Percentiles rank a stretch among this genome's conserved stretches.
Evolutionary conservation across 2,797 vertebrate species (phyloP).

Genomic region (Enteromius paludinosus): DNA sequence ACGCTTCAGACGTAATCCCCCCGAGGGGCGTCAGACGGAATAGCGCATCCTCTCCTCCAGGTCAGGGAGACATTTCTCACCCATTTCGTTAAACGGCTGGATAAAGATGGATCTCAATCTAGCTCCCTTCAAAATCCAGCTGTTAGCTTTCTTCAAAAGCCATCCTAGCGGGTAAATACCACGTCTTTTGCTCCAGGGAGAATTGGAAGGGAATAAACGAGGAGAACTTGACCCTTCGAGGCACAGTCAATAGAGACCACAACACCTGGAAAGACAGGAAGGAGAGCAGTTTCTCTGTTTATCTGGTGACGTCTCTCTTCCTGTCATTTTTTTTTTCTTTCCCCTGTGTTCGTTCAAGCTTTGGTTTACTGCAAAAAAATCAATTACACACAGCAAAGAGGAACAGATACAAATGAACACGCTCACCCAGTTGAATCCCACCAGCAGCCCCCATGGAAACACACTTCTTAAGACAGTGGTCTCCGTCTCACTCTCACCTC

Average conservation of each 20-base stretch:
- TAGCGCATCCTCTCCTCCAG: conserved; percentile 53
- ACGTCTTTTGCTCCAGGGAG: conserved; percentile 70
- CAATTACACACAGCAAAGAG: conserved; percentile 40
- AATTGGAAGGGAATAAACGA: conserved; percentile 24
- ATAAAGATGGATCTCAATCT: conserved; percentile 64
- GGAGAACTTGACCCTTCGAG: conserved; percentile 67
- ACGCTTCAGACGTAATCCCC: conserved; percentile 49
- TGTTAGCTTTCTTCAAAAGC: conserved; percentile 64
- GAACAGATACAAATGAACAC: conserved; percentile 43
- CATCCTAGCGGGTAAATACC: conserved; percentile 77
- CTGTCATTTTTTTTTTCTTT: conserved; percentile 54
- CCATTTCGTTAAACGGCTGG: conserved; percentile 48
- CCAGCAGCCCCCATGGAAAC: conserved; percentile 5
- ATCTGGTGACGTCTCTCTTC: conserved; percentile 58
- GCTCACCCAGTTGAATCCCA: conserved; percentile 22
- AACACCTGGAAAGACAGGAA: conserved; percentile 77
- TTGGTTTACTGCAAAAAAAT: conserved; percentile 44
- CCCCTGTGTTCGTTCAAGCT: conserved; percentile 3
- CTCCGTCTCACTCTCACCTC: conserved; percentile 1
- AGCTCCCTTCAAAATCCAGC: conserved; percentile 77
- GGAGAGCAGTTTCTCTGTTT: conserved; percentile 62
- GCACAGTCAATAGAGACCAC: conserved; percentile 71
- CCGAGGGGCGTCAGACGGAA: conserved; percentile 66
- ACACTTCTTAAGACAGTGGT: conserved; percentile 11
- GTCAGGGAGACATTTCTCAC: conserved; percentile 62